A percentile compares a stretch with the other conserved stretches of the same genome.
Conservation (phyloP, 2,797 vertebrate species). For the Alouatta caraya region DNA sequence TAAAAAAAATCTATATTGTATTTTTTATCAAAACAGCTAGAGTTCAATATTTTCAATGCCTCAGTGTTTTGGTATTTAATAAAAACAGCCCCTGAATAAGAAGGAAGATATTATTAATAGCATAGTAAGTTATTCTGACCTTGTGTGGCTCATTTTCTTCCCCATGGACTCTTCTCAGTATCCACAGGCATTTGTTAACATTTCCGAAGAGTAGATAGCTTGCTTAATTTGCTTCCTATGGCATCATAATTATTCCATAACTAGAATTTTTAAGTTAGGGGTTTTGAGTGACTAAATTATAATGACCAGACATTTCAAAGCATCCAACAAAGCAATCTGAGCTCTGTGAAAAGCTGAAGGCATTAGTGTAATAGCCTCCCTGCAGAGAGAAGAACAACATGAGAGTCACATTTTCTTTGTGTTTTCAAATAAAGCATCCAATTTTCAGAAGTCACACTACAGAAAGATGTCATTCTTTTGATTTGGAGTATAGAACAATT, state of each 20-base stretch:
- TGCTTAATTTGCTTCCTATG: not conserved
- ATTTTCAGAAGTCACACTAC: not conserved
- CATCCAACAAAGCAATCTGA: constrained; percentile 31
- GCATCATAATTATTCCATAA: not conserved
- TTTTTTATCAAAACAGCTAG: not conserved
- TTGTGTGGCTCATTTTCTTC: not conserved
- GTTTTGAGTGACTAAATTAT: constrained; percentile 35
- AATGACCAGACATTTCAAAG: constrained; percentile 59
- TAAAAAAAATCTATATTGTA: not conserved
- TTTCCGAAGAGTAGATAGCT: not conserved
- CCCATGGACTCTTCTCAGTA: not conserved
- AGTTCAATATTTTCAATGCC: not conserved
- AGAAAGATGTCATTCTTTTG: not conserved
- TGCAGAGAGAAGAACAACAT: constrained; percentile 19
- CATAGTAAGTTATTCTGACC: not conserved
- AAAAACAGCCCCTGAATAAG: not conserved
- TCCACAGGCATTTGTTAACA: not conserved
- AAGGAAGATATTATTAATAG: not conserved
- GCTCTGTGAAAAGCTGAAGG: constrained; percentile 23
- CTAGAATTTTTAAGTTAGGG: constrained; percentile 64
- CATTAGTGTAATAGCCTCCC: constrained; percentile 29
- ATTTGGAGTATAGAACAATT: not conserved
- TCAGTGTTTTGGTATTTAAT: not conserved
- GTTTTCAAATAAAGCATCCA: constrained; percentile 33
- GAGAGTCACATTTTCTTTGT: not conserved